Evolutionary conservation across 2,888 invertebrate genomes (phyloP).

Genomic region (Melanotus villosus): DNA sequence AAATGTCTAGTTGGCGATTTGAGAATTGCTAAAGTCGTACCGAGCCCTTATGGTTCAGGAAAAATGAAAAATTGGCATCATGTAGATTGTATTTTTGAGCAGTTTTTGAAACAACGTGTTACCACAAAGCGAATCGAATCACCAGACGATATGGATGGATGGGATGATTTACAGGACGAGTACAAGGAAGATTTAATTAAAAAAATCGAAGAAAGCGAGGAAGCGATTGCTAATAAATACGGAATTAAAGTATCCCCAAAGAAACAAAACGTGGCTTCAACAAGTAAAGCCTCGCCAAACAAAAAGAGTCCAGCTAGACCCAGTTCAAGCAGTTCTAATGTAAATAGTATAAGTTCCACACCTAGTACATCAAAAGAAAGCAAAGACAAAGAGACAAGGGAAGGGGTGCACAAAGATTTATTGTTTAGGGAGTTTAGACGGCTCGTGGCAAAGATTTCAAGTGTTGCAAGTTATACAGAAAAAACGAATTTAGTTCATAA

Average conservation of each 20-base stretch:
- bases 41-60: conserved; percentile 83
- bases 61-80: conserved; percentile 91
- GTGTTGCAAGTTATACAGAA: conserved; percentile 83
- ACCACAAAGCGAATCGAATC: conserved; percentile 87
- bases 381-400: conserved; percentile 10
- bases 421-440: conserved; percentile 83
- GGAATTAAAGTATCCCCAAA: conserved; percentile 69
- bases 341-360: neutral
- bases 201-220: conserved; percentile 76
- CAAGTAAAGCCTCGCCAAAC: conserved; percentile 56
- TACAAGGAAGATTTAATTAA: conserved; percentile 77
- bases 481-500: conserved; percentile 83
- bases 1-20: conserved; percentile 81
- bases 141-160: conserved; percentile 84
- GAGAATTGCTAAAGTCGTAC: conserved; percentile 82
- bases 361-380: neutral
- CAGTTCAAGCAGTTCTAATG: neutral
- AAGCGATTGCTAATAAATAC: conserved; percentile 70
- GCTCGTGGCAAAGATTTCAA: conserved; percentile 84
- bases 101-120: conserved; percentile 83
- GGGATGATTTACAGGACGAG: conserved; percentile 76
- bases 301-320: conserved; percentile 23
- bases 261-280: conserved; percentile 23
- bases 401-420: conserved; percentile 76
- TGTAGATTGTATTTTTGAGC: conserved; percentile 84